Evolutionary conservation across 2,888 invertebrate species (phyloP), one percentile per base, ranked within the genome.

Genomic region (Saturnia japonica): DNA sequence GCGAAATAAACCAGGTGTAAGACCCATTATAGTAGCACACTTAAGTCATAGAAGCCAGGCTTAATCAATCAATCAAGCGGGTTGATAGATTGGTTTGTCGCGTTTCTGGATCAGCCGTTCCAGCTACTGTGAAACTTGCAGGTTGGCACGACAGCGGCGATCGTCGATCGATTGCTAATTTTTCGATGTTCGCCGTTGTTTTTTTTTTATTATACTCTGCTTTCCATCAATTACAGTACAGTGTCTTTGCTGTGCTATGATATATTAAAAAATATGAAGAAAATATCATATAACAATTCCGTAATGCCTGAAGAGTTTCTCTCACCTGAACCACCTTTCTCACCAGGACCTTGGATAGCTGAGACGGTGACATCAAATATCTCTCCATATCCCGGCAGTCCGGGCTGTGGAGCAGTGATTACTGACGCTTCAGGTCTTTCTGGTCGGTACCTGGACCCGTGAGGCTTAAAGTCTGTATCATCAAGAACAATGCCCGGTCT

Each of bases 281-380:
- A 43, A 43, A 14, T 43, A 14, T 43, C 12, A 43, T 34, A 34
- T 4, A 34, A 47, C 19, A 47, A 2, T 47, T 47, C 9, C 9
- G 11, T 22, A 54, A 22, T 22, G 22, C 22, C 11, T 11, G 6
- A 60, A 28, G 9, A 11, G 4, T 28, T 3, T 28, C 28, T 3
- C 28, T 60, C 25, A 91, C 93, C 90, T 51, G 91, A 87, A 42
- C 78, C 80, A 0, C 86, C 88, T 68, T 94, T 93, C 22, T 96
- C 96, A 0, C 96, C 96, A 0, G 97, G 96, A 1, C 97, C 97
- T 85, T 98, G 98, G 73, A 98, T 96, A 0, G 97, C 98, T 0
- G 97, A 97, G 0, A 98, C 96, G 0, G 98, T 98, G 0, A 98
- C 96, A 80, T 98, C 98, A 81, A 98, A 98, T 71, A 97, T 97